Evolutionary conservation across 2,113 vertebrate species (phyloP).

Genomic region (Thermophis baileyi): DNA sequence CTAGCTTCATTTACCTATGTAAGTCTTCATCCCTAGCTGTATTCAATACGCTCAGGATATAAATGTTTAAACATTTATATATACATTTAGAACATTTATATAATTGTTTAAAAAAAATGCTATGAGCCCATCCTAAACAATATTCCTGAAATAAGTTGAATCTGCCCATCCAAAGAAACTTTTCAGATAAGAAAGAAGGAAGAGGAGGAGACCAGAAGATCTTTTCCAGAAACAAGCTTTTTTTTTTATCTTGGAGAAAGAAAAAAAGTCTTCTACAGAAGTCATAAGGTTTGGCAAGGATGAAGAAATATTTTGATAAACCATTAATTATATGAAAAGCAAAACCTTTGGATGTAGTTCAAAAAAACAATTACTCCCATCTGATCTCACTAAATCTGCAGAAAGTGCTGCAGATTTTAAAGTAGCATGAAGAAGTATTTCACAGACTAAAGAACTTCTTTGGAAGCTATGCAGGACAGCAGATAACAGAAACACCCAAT

Average conservation of each 20-base stretch:
- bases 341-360: slow-evolving; percentile 53
- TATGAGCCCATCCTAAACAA: background rate
- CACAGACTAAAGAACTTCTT: slow-evolving; percentile 14
- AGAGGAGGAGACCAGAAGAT: slow-evolving; percentile 29
- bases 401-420: slow-evolving; percentile 45
- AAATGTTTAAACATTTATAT: slow-evolving; percentile 1
- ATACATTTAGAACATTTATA: background rate
- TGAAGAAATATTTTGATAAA: slow-evolving; percentile 67
- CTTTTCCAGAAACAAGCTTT: slow-evolving; percentile 47
- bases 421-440: slow-evolving; percentile 33
- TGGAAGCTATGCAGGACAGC: background rate
- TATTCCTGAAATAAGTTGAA: background rate
- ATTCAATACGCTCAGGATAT: background rate
- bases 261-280: slow-evolving; percentile 54
- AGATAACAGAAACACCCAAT: background rate
- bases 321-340: slow-evolving; percentile 60
- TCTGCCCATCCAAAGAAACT: slow-evolving; percentile 25
- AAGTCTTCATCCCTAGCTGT: background rate
- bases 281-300: slow-evolving; percentile 56
- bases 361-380: slow-evolving; percentile 62
- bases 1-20: background rate
- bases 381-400: slow-evolving; percentile 39
- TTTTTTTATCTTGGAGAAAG: slow-evolving; percentile 29
- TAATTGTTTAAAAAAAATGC: background rate
- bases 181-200: slow-evolving; percentile 30